Evolutionary conservation across 2,888 invertebrate genomes (phyloP).

Genomic region (Melanchra persicariae): DNA sequence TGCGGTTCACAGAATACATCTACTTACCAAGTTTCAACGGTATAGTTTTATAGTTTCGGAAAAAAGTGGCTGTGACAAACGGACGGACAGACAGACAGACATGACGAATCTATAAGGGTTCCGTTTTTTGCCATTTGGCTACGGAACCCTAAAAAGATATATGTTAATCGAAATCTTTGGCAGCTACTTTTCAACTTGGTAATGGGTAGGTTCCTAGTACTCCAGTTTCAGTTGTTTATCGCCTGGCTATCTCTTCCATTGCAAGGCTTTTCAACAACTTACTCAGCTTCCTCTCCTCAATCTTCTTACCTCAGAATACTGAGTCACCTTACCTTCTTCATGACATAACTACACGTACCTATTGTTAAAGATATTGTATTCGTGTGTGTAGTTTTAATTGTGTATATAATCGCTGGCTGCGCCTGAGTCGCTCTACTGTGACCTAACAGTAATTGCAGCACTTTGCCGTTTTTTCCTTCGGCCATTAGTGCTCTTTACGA

Average conservation of each 20-base stretch:
- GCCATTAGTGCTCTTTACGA: conserved; percentile 80
- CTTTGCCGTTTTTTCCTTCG: conserved; percentile 76
- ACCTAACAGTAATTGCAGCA: conserved; percentile 78
- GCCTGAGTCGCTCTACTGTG: conserved; percentile 78
- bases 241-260: neutral
- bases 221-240: neutral
- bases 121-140: too few species aligned
- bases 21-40: too few species aligned
- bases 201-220: too few species aligned
- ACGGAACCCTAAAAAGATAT: too few species aligned
- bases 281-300: neutral
- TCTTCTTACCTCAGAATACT: neutral
- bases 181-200: too few species aligned
- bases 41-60: too few species aligned
- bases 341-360: conserved; percentile 47
- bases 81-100: too few species aligned
- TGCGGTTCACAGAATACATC: too few species aligned
- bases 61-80: too few species aligned
- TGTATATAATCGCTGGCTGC: conserved; percentile 69
- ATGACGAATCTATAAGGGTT: too few species aligned
- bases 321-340: conserved; percentile 16
- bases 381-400: conserved; percentile 69
- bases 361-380: conserved; percentile 52
- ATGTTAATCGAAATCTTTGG: too few species aligned
- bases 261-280: neutral